These are phyloP conservation scores for Adelognathus sp. DNA, from an alignment of 2,888 invertebrate species.

Conservation along the genomic window DNA sequence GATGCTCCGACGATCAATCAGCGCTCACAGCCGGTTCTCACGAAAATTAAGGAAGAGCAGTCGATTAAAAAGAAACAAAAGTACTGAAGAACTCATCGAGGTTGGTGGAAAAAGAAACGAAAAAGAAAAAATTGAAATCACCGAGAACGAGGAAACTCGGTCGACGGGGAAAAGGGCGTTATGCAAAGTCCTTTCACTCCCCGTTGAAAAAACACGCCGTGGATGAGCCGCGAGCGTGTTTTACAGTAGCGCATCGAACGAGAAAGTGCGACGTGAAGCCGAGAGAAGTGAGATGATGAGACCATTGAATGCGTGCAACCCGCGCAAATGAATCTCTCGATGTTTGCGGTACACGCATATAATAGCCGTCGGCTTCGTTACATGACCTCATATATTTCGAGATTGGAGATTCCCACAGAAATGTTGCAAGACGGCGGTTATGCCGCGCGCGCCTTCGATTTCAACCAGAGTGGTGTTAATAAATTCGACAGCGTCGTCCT, in stretches of 20 bases:
- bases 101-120: conserved; percentile 8
- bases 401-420: neutral
- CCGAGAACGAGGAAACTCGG: conserved; percentile 39
- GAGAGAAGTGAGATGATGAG: conserved; percentile 30
- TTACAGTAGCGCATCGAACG: conserved; percentile 52
- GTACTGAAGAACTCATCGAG: conserved; percentile 17
- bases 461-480: neutral
- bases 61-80: neutral
- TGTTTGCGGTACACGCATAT: conserved; percentile 1
- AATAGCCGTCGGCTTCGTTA: conserved; percentile 3
- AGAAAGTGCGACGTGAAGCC: conserved; percentile 60
- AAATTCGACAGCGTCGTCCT: no score
- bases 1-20: no score
- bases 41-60: no score
- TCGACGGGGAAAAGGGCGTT: conserved; percentile 43
- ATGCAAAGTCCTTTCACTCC: conserved; percentile 62
- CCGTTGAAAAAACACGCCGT: conserved; percentile 35
- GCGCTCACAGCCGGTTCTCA: no score
- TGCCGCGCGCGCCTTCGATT: neutral
- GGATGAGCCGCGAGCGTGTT: conserved; percentile 22
- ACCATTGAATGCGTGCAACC: conserved; percentile 40
- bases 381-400: conserved; percentile 11
- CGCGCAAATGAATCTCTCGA: conserved; percentile 31
- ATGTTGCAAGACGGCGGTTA: conserved; percentile 1
- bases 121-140: conserved; percentile 36